These are phyloP conservation scores for Epicauta chinensis DNA, from an alignment of 1,140 invertebrate species.

Conservation along the genomic window DNA sequence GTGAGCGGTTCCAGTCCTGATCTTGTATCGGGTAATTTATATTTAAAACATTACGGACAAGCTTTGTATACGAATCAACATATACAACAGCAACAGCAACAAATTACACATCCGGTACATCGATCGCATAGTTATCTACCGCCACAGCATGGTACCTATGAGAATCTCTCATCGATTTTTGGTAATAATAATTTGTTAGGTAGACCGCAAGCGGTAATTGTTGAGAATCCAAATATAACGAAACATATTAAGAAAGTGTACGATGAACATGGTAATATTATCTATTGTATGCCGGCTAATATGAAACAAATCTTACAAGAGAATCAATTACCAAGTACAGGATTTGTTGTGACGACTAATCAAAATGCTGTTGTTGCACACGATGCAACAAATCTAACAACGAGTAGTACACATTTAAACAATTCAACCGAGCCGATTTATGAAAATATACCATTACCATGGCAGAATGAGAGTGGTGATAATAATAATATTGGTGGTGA, in stretches of 20 bases:
- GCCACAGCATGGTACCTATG: slow-evolving; percentile 62
- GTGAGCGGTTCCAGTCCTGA: slow-evolving; percentile 72
- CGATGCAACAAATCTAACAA: slow-evolving; percentile 10
- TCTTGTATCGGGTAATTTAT: slow-evolving; percentile 57
- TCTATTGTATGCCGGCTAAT: slow-evolving; percentile 53
- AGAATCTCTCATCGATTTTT: slow-evolving; percentile 55
- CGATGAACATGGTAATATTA: slow-evolving; percentile 53
- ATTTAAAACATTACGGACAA: slow-evolving; percentile 39
- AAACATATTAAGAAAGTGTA: slow-evolving; percentile 54
- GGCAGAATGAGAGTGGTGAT: slow-evolving; percentile 49
- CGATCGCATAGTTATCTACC: slow-evolving; percentile 48
- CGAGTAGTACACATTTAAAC: slow-evolving; percentile 25
- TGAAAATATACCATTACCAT: slow-evolving; percentile 65
- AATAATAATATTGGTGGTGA: slow-evolving; percentile 14
- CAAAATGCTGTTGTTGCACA: slow-evolving; percentile 38
- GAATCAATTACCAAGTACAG: slow-evolving; percentile 44
- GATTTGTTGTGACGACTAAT: slow-evolving; percentile 46
- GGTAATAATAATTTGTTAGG: slow-evolving; percentile 36
- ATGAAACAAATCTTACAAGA: slow-evolving; percentile 41
- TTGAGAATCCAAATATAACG: slow-evolving; percentile 44
- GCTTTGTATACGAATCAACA: slow-evolving; percentile 34
- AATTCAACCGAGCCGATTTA: slow-evolving; percentile 66
- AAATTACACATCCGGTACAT: slow-evolving; percentile 39
- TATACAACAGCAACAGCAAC: neutral
- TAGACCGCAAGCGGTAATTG: slow-evolving; percentile 38